Evolutionary conservation across 2,113 vertebrate genomes (phyloP).

Genomic region (Athene cunicularia): DNA sequence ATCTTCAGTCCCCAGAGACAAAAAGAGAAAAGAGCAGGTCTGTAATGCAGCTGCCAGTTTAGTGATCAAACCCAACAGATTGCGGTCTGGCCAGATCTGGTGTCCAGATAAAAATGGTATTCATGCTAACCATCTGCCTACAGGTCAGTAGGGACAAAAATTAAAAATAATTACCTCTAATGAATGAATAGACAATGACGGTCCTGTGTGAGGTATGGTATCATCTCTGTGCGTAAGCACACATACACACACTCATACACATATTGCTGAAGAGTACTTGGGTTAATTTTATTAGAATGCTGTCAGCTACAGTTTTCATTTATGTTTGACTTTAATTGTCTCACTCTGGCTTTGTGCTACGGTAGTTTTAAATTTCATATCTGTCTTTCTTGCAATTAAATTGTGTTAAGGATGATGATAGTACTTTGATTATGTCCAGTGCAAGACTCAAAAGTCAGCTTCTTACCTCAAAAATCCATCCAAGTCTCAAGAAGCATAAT

Average conservation of each 20-base stretch:
- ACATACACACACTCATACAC: not conserved
- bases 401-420: not conserved
- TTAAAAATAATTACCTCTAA: slow-evolving; percentile 80
- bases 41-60: slow-evolving; percentile 67
- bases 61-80: slow-evolving; percentile 68
- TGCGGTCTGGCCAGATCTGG: slow-evolving; percentile 69
- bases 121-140: slow-evolving; percentile 82
- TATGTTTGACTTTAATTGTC: not conserved
- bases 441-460: not conserved
- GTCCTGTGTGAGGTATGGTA: slow-evolving; percentile 67
- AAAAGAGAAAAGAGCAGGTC: slow-evolving; percentile 57
- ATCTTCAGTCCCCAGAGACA: slow-evolving; percentile 45
- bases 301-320: not conserved
- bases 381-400: not conserved
- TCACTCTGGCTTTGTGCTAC: not conserved
- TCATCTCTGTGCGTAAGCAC: not conserved
- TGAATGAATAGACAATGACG: slow-evolving; percentile 78
- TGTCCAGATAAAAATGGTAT: slow-evolving; percentile 79
- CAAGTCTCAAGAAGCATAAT: not conserved
- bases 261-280: not conserved
- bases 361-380: not conserved
- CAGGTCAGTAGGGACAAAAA: slow-evolving; percentile 78
- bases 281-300: not conserved
- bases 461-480: not conserved
- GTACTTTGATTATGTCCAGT: not conserved